Evolutionary conservation across 37 sponge, comb jelly and placozoan species (phyloP).

Genomic region (Eunapius fragilis): DNA sequence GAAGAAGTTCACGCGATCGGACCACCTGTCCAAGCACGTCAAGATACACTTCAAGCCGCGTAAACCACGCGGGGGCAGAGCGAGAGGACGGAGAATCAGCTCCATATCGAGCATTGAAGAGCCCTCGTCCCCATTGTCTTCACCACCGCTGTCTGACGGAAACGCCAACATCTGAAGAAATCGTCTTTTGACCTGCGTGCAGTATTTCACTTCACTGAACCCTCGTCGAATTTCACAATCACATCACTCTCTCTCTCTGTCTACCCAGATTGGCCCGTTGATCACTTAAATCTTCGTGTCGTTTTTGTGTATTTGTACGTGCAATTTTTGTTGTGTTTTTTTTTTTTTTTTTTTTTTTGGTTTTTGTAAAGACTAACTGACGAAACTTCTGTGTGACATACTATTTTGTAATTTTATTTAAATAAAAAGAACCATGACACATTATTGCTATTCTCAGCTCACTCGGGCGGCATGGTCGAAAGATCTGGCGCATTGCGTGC

Average conservation of each 20-base stretch:
- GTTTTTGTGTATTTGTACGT: background rate
- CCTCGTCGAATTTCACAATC: background rate
- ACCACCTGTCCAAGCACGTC: slow-evolving; percentile 89
- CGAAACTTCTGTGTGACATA: too few relatives aligned
- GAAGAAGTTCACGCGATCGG: slow-evolving; percentile 88
- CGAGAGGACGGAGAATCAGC: slow-evolving; percentile 38
- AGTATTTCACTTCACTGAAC: background rate
- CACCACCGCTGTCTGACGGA: slow-evolving; percentile 5
- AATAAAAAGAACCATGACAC: too few relatives aligned
- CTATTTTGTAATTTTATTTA: too few relatives aligned
- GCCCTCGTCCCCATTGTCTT: slow-evolving; percentile 33
- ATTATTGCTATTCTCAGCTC: too few relatives aligned
- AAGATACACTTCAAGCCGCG: slow-evolving; percentile 83
- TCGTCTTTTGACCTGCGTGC: background rate
- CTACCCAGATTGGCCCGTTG: background rate
- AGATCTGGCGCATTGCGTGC: background rate
- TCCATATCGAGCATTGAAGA: slow-evolving; percentile 63
- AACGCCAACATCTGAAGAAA: background rate
- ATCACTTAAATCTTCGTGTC: background rate
- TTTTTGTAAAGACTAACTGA: too few relatives aligned
- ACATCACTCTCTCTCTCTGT: background rate
- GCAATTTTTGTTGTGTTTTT: background rate
- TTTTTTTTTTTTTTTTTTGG: background rate
- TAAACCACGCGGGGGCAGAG: slow-evolving; percentile 60
- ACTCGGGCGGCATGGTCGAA: background rate